Evolutionary conservation across 1,140 invertebrate species (phyloP), one percentile per base, ranked within the genome.

Genomic region (Bombus superbus): DNA sequence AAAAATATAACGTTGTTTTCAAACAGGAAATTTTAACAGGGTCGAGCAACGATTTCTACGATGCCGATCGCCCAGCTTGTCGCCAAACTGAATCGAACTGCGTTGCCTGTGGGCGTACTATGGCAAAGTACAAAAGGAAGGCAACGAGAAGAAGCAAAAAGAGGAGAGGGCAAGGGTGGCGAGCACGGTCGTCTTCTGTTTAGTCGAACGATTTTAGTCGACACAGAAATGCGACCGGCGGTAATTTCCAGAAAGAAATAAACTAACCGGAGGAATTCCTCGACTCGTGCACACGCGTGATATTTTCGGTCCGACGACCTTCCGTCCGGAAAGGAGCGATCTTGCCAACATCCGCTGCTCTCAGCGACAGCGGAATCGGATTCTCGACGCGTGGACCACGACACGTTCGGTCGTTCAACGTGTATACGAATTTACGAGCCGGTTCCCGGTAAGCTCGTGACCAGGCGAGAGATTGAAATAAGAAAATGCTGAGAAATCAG

Each of bases 301-400:
- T 93, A 93, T 93, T 93, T 86, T 92, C 91, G 90, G 93, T 94
- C 91, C 92, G 92, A 93, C 92, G 93, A 94, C 92, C 92, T 93
- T 90, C 89, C 79, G 82, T 75, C 80, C 80, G 89, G 86, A 91
- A 91, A 90, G 82, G 73, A 75, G 79, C 71, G 84, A 86, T 86
- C 75, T 59, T 78, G 57, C 82, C 79, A 72, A 74, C 87, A 86
- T 80, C 83, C 86, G 82, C 62, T 83, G 62, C 44, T 57, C 72
- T 13, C 28, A 53, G 22, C 25, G 69, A 42, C 47, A 22, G n/a
- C 35, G 13, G 66, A 69, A 75, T 77, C 81, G n/a, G 64, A 82
- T 74, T 76, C 74, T 57, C 74, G 18, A 73, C 66, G 66, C 66
- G 11, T 53, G 47, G 47, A 22, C 47, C 47, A 53, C 47, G 47